Evolutionary conservation across 2,888 invertebrate species (phyloP).

Genomic region (Lamproptera curius): DNA sequence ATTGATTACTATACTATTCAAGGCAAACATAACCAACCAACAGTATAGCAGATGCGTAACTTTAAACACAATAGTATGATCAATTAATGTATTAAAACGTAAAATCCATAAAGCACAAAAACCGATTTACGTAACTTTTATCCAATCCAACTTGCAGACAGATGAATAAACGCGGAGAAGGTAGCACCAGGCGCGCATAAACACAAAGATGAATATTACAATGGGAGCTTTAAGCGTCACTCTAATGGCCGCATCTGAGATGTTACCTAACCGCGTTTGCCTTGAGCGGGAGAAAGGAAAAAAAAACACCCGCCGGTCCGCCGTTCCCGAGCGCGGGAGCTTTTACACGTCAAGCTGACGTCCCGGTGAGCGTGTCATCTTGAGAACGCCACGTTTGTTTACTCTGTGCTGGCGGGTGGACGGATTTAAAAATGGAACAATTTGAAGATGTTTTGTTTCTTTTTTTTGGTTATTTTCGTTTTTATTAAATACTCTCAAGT

Average conservation of each 20-base stretch:
- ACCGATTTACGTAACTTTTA: too few species aligned
- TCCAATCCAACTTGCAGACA: too few species aligned
- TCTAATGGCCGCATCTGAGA: constrained; percentile 11
- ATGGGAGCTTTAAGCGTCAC: not conserved
- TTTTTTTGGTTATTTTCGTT: not conserved
- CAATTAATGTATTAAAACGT: too few species aligned
- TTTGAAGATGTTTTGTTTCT: not conserved
- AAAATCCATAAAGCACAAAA: too few species aligned
- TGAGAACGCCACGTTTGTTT: constrained; percentile 17
- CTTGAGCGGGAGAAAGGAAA: constrained; percentile 7
- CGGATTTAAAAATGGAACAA: constrained; percentile 16
- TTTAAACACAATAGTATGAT: too few species aligned
- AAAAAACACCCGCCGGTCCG: constrained; percentile 9
- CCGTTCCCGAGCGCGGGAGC: constrained; percentile 22
- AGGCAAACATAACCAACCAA: too few species aligned
- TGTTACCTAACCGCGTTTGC: constrained; percentile 13
- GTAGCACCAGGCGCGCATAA: not conserved
- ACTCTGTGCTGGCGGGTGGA: constrained; percentile 5
- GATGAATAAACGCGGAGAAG: too few species aligned
- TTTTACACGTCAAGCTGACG: constrained; percentile 19
- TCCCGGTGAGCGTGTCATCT: constrained; percentile 19
- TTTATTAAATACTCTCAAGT: too few species aligned
- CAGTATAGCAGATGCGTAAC: too few species aligned
- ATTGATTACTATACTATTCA: too few species aligned
- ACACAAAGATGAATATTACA: not conserved